A percentile compares a stretch with the other conserved stretches of the same genome.
These are phyloP conservation scores for Rhinatrema bivittatum DNA, from an alignment of 2,797 vertebrate species.

Conservation along the genomic window DNA sequence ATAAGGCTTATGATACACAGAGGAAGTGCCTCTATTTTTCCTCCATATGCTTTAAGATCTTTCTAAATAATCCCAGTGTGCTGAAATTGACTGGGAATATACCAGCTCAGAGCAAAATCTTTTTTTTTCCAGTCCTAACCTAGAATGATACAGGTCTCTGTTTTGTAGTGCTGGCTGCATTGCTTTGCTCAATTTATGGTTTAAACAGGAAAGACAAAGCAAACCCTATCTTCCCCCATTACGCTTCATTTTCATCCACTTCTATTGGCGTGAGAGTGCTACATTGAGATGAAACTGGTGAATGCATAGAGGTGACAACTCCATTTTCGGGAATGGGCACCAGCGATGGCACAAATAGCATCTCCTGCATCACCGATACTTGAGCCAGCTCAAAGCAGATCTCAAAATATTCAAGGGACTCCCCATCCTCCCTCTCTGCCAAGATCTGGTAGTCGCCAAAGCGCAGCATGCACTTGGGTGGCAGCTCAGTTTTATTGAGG, in stretches of 20 bases:
- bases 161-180: no score
- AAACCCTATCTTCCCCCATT: constrained; percentile 4
- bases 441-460: constrained; percentile 80
- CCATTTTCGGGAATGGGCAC: constrained; percentile 51
- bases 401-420: constrained; percentile 68
- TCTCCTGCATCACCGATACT: constrained; percentile 61
- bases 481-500: constrained; percentile 72
- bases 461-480: constrained; percentile 60
- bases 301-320: no score
- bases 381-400: constrained; percentile 61
- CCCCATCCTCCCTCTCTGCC: constrained; percentile 63
- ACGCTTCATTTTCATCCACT: constrained; percentile 52
- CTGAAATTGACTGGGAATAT: no score
- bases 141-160: no score
- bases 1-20: no score
- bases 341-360: constrained; percentile 17
- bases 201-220: no score
- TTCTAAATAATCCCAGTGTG: no score
- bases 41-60: no score
- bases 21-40: no score
- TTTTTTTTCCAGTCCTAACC: no score
- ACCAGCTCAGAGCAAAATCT: no score
- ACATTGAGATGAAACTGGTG: background rate
- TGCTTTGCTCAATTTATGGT: no score
- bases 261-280: constrained; percentile 32